Percentiles rank a stretch among this genome's conserved stretches.
Evolutionary conservation across 2,113 vertebrate species (phyloP).

Genomic region (Lethenteron reissneri): DNA sequence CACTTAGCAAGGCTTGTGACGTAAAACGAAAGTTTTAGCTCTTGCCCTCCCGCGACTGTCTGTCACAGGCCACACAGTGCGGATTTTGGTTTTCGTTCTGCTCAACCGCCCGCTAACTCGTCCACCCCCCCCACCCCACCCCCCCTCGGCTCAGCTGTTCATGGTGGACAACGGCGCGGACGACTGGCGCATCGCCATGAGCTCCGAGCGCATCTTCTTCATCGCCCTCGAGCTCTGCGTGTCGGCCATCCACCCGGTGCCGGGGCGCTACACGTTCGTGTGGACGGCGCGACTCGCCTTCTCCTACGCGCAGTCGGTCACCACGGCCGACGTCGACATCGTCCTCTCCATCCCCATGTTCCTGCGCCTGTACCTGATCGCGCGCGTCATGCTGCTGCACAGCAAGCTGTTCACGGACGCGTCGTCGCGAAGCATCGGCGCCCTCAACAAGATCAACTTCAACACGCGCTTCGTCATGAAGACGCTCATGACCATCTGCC

Average conservation of each 20-base stretch:
- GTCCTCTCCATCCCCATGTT: slow-evolving; percentile 97
- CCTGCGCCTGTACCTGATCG: slow-evolving; percentile 88
- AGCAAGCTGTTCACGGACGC: slow-evolving; percentile 83
- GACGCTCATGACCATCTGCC: no score
- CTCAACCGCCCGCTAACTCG: not conserved
- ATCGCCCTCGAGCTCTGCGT: slow-evolving; percentile 89
- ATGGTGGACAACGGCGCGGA: slow-evolving; percentile 93
- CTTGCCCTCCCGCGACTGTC: no score
- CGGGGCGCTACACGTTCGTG: slow-evolving; percentile 83
- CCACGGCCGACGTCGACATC: slow-evolving; percentile 90
- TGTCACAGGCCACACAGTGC: not conserved
- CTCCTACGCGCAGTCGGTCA: slow-evolving; percentile 60
- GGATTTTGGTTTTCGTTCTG: not conserved
- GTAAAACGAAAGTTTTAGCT: no score
- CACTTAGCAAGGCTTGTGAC: no score
- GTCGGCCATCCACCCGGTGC: slow-evolving; percentile 83
- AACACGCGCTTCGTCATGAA: no score
- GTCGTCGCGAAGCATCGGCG: slow-evolving; percentile 11
- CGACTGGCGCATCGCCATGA: slow-evolving; percentile 98
- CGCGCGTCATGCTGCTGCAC: slow-evolving; percentile 85
- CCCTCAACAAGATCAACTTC: no score
- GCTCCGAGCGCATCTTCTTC: slow-evolving; percentile 70
- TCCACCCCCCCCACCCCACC: not conserved
- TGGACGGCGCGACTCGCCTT: slow-evolving; percentile 88
- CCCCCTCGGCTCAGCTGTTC: slow-evolving; percentile 39